Percentiles rank a stretch among this genome's conserved stretches.
phyloP scores from a whole-genome alignment of 2,797 vertebrate species.

The Malurus leucopterus region DNA sequence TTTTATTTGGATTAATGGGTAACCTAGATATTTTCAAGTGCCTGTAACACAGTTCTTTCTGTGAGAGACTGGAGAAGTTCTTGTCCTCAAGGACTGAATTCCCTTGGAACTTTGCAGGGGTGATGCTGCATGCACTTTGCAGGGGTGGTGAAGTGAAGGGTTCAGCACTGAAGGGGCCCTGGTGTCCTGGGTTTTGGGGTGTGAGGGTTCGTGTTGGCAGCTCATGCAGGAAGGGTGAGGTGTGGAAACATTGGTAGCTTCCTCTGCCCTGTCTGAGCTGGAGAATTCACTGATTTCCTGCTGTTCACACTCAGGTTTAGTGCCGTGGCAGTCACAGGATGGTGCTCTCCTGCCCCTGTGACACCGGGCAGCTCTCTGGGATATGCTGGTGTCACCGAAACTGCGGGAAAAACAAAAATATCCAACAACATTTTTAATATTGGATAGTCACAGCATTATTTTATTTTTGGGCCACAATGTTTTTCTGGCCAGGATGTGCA shows the following conservation, averaged over 20 bases:
- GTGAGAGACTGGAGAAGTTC: background rate
- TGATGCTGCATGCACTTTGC: background rate
- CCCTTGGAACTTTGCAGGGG: background rate
- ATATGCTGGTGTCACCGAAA: background rate
- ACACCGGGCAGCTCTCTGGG: rapidly evolving
- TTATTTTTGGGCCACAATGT: no score
- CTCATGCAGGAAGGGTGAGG: no score
- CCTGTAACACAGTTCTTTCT: background rate
- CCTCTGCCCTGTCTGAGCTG: background rate
- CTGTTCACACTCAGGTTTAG: rapidly evolving
- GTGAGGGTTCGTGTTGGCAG: background rate
- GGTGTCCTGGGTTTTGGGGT: background rate
- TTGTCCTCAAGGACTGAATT: background rate
- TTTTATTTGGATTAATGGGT: constrained; percentile 15
- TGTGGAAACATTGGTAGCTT: background rate
- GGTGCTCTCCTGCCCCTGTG: background rate
- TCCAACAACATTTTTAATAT: no score
- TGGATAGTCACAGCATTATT: no score
- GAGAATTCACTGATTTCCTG: background rate
- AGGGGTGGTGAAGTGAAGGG: no score
- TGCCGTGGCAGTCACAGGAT: background rate
- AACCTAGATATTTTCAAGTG: background rate
- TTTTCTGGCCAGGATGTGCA: no score
- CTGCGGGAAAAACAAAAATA: no score
- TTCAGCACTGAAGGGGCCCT: background rate